phyloP scores from a whole-genome alignment of 2,888 invertebrate genomes.

The Erpobdella octoculata region DNA sequence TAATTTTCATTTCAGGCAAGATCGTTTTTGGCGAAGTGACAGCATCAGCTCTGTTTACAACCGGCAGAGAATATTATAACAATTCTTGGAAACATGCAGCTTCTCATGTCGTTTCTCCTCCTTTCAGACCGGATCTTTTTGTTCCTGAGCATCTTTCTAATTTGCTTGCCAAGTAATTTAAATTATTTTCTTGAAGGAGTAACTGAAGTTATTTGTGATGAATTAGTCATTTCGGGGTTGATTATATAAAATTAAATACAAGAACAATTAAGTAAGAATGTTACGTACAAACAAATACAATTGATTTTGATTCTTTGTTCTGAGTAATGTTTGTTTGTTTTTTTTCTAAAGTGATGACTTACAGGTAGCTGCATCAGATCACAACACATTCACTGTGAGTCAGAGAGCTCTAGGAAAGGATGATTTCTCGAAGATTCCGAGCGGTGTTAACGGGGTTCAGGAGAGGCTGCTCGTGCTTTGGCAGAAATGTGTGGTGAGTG shows the following conservation, averaged over 20 bases:
- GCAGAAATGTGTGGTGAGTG: slow-evolving; percentile 70
- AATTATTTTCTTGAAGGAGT: slow-evolving; percentile 52
- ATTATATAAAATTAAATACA: background rate
- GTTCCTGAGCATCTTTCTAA: slow-evolving; percentile 81
- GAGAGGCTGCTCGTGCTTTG: slow-evolving; percentile 93
- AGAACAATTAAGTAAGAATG: background rate
- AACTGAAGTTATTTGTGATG: background rate
- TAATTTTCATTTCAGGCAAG: slow-evolving; percentile 51
- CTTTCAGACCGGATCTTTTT: slow-evolving; percentile 76
- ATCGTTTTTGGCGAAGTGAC: slow-evolving; percentile 85
- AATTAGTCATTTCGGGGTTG: background rate
- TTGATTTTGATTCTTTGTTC: background rate
- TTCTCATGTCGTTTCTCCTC: slow-evolving; percentile 86
- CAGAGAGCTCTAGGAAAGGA: slow-evolving; percentile 81
- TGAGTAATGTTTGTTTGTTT: background rate
- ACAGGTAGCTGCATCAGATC: slow-evolving; percentile 85
- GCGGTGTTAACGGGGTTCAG: slow-evolving; percentile 91
- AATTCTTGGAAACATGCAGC: slow-evolving; percentile 86
- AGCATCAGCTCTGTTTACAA: slow-evolving; percentile 69
- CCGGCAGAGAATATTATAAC: slow-evolving; percentile 73
- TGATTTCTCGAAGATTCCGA: slow-evolving; percentile 86
- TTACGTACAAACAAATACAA: background rate
- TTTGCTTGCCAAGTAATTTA: slow-evolving; percentile 68
- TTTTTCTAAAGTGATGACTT: slow-evolving; percentile 67
- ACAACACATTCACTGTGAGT: slow-evolving; percentile 83